Base-by-base conservation (phyloP, 2,797 vertebrate species). In the Botia almorhae region DNA sequence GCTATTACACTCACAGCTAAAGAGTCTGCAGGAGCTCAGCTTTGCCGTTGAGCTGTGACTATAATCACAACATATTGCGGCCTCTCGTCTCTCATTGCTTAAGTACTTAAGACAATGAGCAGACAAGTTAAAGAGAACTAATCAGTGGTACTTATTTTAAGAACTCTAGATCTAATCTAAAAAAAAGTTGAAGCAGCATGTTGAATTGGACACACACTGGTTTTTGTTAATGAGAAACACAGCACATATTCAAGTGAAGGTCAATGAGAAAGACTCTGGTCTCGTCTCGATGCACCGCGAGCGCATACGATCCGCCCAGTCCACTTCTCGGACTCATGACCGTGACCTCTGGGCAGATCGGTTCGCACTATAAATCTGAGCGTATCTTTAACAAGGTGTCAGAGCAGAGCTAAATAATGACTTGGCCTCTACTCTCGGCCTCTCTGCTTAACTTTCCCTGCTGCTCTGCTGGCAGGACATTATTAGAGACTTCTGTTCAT, bases 381-480 rank as follows among this genome's bases (percentile, higher is more conserved):
- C 46, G 51, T 80, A 82, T 86, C 81, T 69, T 78, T 87, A 88
- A 88, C 81, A 84, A 86, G 84, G 74, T 87, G 85, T 84, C 85
- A 86, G 82, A 83, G 69, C 58, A 85, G 74, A 86, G 69, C 83
- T 83, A 85, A 86, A 79, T 85, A 82, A 86, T 63, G 79, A 79
- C 81, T 81, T 74, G 75, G 69, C 67, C 79, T 84, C 23, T 74
- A 61, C 83, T 69, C 72, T 78, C 61, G 75, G 78, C 80, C 81
- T 64, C 11, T 39, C 73, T 72, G 78, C 39, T 55, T 74, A 56
- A 46, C 36, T 60, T 67, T 64, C n/a, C 51, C 56, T 48, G 74
- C 74, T 71, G 65, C 71, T 60, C 75, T 55, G 76, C 39, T 78
- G 84, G 85, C 82, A 81, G 56, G 74, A 69, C 58, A 76, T 78